These are phyloP conservation scores for Drosophila subpulchrella DNA, from an alignment of 1,140 invertebrate genomes.

Conservation along the genomic window DNA sequence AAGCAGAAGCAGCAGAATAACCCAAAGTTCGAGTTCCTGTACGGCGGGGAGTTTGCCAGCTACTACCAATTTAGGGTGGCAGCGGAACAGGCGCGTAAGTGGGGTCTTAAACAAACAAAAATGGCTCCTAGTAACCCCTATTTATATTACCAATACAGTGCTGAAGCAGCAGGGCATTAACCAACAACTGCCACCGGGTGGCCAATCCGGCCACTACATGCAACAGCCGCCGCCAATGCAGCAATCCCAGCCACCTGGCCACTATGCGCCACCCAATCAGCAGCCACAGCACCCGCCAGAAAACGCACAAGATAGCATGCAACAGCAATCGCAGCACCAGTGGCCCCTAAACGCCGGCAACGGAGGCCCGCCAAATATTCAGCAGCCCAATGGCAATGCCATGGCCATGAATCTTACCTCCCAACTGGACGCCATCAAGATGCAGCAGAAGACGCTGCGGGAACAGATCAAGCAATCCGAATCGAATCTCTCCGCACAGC, in stretches of 20 bases:
- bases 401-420: conserved; percentile 70
- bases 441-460: conserved; percentile 92
- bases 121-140: not conserved
- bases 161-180: conserved; percentile 84
- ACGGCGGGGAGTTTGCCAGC: conserved; percentile 97
- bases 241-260: conserved; percentile 56
- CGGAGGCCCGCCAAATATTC: conserved; percentile 18
- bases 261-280: conserved; percentile 57
- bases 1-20: conserved; percentile 99
- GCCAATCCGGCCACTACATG: conserved; percentile 41
- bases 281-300: conserved; percentile 34
- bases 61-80: conserved; percentile 97
- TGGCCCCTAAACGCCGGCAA: conserved; percentile 49
- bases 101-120: not conserved
- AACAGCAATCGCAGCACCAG: conserved; percentile 36
- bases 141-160: conserved; percentile 61
- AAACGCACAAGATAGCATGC: conserved; percentile 55
- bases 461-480: conserved; percentile 98
- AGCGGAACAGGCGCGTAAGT: conserved; percentile 79
- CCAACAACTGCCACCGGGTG: conserved; percentile 35
- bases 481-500: conserved; percentile 96
- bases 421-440: conserved; percentile 86
- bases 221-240: conserved; percentile 67
- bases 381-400: conserved; percentile 61
- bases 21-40: conserved; percentile 98